These are phyloP conservation scores for Aspiorhynchus laticeps DNA, from an alignment of 2,113 vertebrate species.

Conservation along the genomic window DNA sequence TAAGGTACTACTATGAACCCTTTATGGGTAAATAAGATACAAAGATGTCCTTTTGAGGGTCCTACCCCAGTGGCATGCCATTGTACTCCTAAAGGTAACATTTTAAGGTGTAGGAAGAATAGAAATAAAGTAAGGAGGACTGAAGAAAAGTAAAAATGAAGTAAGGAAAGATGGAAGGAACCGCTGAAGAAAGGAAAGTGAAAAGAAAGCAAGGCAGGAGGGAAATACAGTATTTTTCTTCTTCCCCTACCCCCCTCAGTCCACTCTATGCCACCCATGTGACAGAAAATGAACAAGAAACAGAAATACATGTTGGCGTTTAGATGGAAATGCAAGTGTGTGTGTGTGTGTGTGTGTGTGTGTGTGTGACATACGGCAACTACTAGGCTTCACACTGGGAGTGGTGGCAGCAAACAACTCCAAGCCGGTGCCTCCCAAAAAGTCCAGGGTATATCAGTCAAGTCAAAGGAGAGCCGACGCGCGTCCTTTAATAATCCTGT, in stretches of 20 bases:
- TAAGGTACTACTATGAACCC: background rate
- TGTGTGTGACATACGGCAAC: background rate
- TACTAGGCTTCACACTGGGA: background rate
- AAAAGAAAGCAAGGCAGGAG: conserved; percentile 52
- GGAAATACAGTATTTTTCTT: conserved; percentile 44
- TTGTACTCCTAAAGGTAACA: background rate
- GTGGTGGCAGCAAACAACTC: conserved; percentile 42
- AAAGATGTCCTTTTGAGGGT: background rate
- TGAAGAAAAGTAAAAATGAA: background rate
- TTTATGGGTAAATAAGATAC: background rate
- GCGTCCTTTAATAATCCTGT: conserved; percentile 70
- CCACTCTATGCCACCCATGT: conserved; percentile 29
- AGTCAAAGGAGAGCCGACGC: conserved; percentile 65
- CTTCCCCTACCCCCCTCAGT: conserved; percentile 6
- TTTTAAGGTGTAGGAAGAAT: background rate
- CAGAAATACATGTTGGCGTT: conserved; percentile 30
- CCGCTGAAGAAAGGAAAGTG: background rate
- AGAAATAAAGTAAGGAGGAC: background rate
- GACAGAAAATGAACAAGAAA: conserved; percentile 12
- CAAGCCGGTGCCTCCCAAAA: conserved; percentile 55
- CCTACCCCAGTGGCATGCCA: background rate
- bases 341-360: background rate
- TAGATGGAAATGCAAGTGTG: background rate
- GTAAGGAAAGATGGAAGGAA: background rate
- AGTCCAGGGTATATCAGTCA: conserved; percentile 65